A percentile compares a stretch with the other conserved stretches of the same genome.
Conservation (phyloP, 1,140 invertebrate genomes). For the Armadillidium nasatum region DNA sequence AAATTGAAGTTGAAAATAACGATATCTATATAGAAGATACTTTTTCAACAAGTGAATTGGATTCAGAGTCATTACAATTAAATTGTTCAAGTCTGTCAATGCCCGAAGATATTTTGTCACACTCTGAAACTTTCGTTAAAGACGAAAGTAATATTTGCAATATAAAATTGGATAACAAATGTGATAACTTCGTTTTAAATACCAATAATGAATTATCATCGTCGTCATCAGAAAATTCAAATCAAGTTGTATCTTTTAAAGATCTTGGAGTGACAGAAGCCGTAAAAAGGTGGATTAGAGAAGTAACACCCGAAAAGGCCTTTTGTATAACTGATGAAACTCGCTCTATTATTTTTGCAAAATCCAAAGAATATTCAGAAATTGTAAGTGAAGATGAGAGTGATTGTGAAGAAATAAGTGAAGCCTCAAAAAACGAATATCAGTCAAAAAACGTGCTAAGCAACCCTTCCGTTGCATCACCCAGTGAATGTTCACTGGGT, state of each 20-base stretch:
- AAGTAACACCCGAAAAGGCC: slow-evolving; percentile 43
- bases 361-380: slow-evolving; percentile 36
- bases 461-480: slow-evolving; percentile 44
- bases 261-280: slow-evolving; percentile 44
- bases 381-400: slow-evolving; percentile 33
- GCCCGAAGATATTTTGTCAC: too few species aligned
- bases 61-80: too few species aligned
- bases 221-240: neutral
- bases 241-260: neutral
- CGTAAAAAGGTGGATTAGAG: slow-evolving; percentile 44
- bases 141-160: too few species aligned
- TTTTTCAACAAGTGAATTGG: too few species aligned
- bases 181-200: too few species aligned
- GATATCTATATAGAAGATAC: too few species aligned
- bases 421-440: neutral
- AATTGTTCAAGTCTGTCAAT: too few species aligned
- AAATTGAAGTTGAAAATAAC: too few species aligned
- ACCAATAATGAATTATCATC: neutral
- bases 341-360: slow-evolving; percentile 27
- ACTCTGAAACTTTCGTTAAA: too few species aligned
- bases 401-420: neutral
- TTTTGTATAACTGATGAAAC: slow-evolving; percentile 37
- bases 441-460: slow-evolving; percentile 45
- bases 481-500: slow-evolving; percentile 35
- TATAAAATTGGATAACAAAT: too few species aligned